phyloP scores from a whole-genome alignment of 2,888 invertebrate genomes.

The Eulithis prunata region DNA sequence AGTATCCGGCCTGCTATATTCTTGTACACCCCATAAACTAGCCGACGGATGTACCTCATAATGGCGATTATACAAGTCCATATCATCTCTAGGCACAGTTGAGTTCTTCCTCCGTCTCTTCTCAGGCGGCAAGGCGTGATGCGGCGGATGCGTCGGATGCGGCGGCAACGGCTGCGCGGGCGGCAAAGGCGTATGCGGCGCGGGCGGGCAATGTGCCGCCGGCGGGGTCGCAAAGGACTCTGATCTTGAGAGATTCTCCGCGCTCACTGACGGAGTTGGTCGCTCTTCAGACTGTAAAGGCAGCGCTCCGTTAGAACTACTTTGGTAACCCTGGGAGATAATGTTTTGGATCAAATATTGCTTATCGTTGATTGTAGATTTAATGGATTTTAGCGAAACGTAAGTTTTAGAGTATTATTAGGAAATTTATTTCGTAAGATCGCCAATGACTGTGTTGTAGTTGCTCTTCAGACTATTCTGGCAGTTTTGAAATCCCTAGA shows the following conservation, averaged over 20 bases:
- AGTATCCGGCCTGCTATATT: too few species aligned
- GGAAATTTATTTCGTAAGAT: too few species aligned
- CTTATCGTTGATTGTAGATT: too few species aligned
- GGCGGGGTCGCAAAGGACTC: constrained; percentile 76
- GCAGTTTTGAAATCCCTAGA: too few species aligned
- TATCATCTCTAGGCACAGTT: constrained; percentile 68
- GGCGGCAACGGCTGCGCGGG: constrained; percentile 49
- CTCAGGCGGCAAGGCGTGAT: constrained; percentile 63
- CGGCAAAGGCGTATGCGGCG: constrained; percentile 62
- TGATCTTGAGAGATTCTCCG: constrained; percentile 77
- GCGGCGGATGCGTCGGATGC: constrained; percentile 49
- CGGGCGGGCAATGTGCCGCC: constrained; percentile 68
- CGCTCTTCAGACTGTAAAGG: constrained; percentile 72
- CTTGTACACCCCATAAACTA: background rate
- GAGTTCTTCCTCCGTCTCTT: constrained; percentile 80
- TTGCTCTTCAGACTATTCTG: too few species aligned
- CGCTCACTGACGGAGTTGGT: constrained; percentile 77
- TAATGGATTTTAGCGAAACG: too few species aligned
- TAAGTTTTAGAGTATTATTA: too few species aligned
- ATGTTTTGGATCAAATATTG: too few species aligned
- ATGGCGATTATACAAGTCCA: constrained; percentile 71
- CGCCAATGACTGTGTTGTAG: too few species aligned
- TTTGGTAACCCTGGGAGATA: too few species aligned
- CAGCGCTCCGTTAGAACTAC: background rate
- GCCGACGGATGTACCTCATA: constrained; percentile 65